A percentile compares a stretch with the other conserved stretches of the same genome.
Conservation (phyloP, 2,113 vertebrate species). For the Micromys minutus region DNA sequence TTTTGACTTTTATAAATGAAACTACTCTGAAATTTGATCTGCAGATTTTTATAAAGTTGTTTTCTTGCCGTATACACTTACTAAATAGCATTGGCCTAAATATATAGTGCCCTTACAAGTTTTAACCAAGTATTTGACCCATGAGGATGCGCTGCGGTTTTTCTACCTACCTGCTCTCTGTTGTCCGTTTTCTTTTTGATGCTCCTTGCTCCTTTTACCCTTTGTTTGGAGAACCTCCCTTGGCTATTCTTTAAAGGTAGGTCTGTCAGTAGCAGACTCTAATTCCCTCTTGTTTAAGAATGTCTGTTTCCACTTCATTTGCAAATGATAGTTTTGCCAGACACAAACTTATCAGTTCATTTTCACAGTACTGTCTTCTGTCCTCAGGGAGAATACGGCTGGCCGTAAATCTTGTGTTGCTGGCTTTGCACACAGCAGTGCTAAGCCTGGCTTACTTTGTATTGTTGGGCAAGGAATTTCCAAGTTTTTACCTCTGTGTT, state of each 20-base stretch:
- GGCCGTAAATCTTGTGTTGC: not conserved
- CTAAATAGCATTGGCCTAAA: not conserved
- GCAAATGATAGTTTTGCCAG: constrained; percentile 4
- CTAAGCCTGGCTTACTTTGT: not conserved
- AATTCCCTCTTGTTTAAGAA: constrained; percentile 14
- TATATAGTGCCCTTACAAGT: not conserved
- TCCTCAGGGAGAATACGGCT: not conserved
- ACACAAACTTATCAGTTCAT: not conserved
- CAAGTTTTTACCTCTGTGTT: not conserved
- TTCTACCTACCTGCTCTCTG: not conserved
- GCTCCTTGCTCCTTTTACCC: not conserved
- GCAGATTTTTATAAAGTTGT: constrained; percentile 32
- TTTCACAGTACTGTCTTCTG: not conserved
- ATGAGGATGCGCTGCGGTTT: not conserved
- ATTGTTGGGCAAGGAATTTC: not conserved
- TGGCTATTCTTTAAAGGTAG: not conserved
- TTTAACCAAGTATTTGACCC: not conserved
- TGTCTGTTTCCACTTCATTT: constrained; percentile 38
- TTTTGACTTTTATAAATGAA: not conserved
- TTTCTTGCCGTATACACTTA: not conserved
- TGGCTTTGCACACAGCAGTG: not conserved
- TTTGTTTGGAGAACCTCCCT: not conserved
- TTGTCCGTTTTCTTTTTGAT: not conserved
- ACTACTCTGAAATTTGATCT: not conserved
- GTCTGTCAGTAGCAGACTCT: not conserved